These are phyloP conservation scores for Corythornis vintsioides DNA, from an alignment of 2,113 vertebrate species.

Conservation along the genomic window DNA sequence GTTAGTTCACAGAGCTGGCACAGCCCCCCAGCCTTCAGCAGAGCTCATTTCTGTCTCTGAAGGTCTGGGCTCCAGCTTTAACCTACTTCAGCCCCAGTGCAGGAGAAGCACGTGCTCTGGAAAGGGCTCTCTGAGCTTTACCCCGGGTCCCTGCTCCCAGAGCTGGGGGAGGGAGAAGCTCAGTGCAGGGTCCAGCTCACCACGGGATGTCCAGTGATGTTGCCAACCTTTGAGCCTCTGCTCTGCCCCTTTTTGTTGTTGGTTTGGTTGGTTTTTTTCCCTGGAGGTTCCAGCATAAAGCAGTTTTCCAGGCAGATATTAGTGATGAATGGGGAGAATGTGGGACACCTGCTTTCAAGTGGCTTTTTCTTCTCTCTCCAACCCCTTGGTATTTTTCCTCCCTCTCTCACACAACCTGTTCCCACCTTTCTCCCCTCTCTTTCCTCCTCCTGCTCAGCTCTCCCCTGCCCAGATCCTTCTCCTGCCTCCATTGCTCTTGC, in stretches of 20 bases:
- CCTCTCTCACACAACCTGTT: not conserved
- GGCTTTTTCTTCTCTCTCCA: not conserved
- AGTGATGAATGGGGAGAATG: not conserved
- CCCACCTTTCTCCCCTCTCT: not conserved
- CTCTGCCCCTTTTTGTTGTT: not conserved
- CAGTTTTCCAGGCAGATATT: not conserved
- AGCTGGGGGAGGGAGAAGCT: not conserved
- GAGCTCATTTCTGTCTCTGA: not conserved
- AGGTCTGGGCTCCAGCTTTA: not conserved
- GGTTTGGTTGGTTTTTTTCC: not conserved
- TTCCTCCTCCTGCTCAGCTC: not conserved
- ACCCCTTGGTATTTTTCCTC: not conserved
- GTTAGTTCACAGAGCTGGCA: not conserved
- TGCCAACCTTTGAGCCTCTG: not conserved
- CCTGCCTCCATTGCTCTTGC: not conserved
- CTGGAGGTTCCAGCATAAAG: not conserved
- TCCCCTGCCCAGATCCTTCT: not conserved
- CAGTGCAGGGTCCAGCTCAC: not conserved
- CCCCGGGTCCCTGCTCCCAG: not conserved
- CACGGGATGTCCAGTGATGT: accelerated
- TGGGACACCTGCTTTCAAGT: not conserved
- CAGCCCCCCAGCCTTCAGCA: not conserved
- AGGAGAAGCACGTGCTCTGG: not conserved
- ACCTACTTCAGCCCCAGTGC: not conserved
- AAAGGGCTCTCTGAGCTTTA: not conserved